phyloP scores from a whole-genome alignment of 2,888 invertebrate genomes.

The Therioaphis trifolii region DNA sequence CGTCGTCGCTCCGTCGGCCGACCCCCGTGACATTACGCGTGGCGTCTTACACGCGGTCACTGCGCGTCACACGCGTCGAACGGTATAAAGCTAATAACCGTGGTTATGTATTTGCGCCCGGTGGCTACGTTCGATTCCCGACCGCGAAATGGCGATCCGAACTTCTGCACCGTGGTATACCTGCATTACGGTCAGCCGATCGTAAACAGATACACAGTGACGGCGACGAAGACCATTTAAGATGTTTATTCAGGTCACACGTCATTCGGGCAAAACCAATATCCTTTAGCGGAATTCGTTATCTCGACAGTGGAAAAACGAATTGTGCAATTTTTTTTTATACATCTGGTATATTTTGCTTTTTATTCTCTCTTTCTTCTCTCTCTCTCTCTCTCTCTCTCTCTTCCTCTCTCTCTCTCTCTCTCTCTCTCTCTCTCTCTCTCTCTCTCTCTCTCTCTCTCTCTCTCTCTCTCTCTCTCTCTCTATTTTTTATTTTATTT shows the following conservation, averaged over 20 bases:
- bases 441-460: no score
- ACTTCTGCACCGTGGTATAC: neutral
- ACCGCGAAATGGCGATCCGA: neutral
- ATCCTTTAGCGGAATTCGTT: neutral
- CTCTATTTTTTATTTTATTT: no score
- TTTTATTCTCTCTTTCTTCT: neutral
- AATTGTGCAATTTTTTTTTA: neutral
- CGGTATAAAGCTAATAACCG: no score
- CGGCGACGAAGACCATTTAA: neutral
- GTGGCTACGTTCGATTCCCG: no score
- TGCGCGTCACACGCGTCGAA: neutral
- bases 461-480: no score
- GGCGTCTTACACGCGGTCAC: neutral
- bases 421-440: no score
- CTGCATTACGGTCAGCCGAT: neutral
- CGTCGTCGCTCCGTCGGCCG: neutral
- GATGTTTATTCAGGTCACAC: slow-evolving; percentile 33
- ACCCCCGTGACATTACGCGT: neutral
- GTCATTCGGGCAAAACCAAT: slow-evolving; percentile 9
- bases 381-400: no score
- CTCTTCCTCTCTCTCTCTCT: no score
- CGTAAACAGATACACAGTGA: neutral
- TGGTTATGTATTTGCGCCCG: no score
- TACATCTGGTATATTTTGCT: neutral
- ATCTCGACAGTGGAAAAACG: slow-evolving; percentile 1